Percentiles rank a stretch among this genome's conserved stretches.
phyloP scores from a whole-genome alignment of 2,888 invertebrate species.

The Mesodorylaimus sp. region DNA sequence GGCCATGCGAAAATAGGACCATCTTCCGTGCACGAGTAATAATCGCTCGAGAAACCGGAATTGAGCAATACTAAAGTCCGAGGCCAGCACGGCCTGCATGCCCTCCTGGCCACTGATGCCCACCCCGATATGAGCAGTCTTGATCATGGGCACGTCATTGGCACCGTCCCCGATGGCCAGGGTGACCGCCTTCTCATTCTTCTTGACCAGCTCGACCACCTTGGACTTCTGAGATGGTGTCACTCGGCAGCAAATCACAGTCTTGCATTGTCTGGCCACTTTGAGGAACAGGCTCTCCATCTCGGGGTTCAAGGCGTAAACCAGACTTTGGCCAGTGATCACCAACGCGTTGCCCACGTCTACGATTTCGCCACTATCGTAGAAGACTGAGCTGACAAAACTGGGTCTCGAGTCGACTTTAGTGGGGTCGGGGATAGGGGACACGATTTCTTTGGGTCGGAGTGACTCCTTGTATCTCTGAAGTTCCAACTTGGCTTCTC shows the following conservation, averaged over 20 bases:
- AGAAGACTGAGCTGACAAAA: too few relatives aligned
- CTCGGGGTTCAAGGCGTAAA: conserved; percentile 74
- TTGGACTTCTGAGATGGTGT: conserved; percentile 95
- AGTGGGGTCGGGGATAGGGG: too few relatives aligned
- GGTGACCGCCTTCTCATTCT: conserved; percentile 82
- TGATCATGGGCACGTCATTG: conserved; percentile 98
- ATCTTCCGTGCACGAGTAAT: conserved; percentile 77
- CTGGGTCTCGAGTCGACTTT: too few relatives aligned
- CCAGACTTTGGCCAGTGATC: conserved; percentile 87
- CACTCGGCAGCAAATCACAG: conserved; percentile 92
- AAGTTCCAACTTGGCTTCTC: too few relatives aligned
- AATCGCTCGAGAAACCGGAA: conserved; percentile 78
- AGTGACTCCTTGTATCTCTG: too few relatives aligned
- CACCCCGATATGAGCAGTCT: conserved; percentile 95
- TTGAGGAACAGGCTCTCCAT: conserved; percentile 65
- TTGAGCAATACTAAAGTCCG: conserved; percentile 93
- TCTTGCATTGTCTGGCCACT: conserved; percentile 51
- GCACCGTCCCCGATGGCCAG: conserved; percentile 96
- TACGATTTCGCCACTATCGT: conserved; percentile 46
- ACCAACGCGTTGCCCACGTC: conserved; percentile 58
- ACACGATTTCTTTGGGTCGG: too few relatives aligned
- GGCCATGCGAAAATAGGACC: conserved; percentile 95
- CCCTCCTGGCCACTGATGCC: conserved; percentile 90
- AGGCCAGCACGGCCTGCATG: conserved; percentile 88
- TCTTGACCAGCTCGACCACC: conserved; percentile 91